Evolutionary conservation across 2,888 invertebrate species (phyloP).

Genomic region (Cabera pusaria): DNA sequence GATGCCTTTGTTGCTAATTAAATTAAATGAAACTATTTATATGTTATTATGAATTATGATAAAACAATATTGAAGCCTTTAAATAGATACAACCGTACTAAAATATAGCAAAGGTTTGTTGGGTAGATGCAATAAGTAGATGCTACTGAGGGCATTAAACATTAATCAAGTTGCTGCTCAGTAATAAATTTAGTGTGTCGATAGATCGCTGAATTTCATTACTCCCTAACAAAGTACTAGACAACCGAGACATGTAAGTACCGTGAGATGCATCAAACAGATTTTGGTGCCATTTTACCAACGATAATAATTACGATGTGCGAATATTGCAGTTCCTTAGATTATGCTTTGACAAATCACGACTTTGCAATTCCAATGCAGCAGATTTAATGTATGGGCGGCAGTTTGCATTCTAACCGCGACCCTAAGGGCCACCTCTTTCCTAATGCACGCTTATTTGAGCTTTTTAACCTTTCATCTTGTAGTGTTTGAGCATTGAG

Average conservation of each 20-base stretch:
- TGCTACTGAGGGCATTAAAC: too few relatives aligned
- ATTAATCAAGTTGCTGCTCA: conserved; percentile 1
- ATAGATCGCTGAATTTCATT: conserved; percentile 12
- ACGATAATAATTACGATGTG: conserved; percentile 83
- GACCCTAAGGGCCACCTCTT: conserved; percentile 81
- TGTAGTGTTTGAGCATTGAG: conserved; percentile 74
- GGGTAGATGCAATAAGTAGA: too few relatives aligned
- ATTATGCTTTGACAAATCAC: conserved; percentile 84
- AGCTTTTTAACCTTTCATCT: conserved; percentile 83
- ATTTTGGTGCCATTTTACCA: conserved; percentile 77
- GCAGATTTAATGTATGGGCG: conserved; percentile 83
- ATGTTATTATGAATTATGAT: too few relatives aligned
- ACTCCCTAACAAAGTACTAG: conserved; percentile 17
- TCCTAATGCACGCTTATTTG: conserved; percentile 83
- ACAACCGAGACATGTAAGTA: conserved; percentile 25
- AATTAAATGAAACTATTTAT: too few relatives aligned
- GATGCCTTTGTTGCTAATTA: too few relatives aligned
- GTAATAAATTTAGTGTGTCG: conserved; percentile 19
- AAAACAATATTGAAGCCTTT: too few relatives aligned
- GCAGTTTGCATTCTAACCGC: conserved; percentile 83
- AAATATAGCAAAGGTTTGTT: too few relatives aligned
- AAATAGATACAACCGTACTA: too few relatives aligned
- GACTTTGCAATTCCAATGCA: conserved; percentile 83
- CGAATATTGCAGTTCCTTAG: conserved; percentile 81
- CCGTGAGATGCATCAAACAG: conserved; percentile 39